These are phyloP conservation scores for Oasisia sp. DNA, from an alignment of 2,888 invertebrate genomes.

Conservation along the genomic window DNA sequence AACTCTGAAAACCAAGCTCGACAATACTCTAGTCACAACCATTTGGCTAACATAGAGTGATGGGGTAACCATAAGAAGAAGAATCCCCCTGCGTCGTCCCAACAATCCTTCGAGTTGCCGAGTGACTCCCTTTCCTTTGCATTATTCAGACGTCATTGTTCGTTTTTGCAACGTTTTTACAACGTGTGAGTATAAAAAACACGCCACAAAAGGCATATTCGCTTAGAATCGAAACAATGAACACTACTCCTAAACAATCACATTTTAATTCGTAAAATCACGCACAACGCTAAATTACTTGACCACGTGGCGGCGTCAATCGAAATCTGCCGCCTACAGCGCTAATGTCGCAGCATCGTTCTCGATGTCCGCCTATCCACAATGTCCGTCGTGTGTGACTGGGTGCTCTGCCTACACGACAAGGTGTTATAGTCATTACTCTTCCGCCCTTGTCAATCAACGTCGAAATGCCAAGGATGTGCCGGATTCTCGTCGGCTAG, in stretches of 20 bases:
- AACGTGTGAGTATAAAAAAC: not conserved
- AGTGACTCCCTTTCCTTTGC: no score
- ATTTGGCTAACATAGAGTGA: no score
- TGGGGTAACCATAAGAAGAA: no score
- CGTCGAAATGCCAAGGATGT: not conserved
- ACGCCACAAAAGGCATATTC: not conserved
- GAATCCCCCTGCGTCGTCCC: no score
- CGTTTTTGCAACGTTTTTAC: no score
- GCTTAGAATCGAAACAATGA: not conserved
- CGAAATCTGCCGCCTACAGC: not conserved
- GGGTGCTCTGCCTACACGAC: not conserved
- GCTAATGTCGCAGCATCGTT: not conserved
- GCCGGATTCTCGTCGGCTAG: not conserved
- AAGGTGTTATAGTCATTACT: not conserved
- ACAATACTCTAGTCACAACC: no score
- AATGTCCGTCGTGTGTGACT: not conserved
- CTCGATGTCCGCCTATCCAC: not conserved
- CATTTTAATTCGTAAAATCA: not conserved
- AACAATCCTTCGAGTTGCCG: no score
- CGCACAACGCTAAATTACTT: not conserved
- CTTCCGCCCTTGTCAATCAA: not conserved
- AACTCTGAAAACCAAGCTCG: no score
- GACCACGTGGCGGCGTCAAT: not conserved
- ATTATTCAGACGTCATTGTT: no score
- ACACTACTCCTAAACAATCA: not conserved